Evolutionary conservation across 2,113 vertebrate genomes (phyloP), one percentile per base, ranked within the genome.

Genomic region (Microtus richardsoni): DNA sequence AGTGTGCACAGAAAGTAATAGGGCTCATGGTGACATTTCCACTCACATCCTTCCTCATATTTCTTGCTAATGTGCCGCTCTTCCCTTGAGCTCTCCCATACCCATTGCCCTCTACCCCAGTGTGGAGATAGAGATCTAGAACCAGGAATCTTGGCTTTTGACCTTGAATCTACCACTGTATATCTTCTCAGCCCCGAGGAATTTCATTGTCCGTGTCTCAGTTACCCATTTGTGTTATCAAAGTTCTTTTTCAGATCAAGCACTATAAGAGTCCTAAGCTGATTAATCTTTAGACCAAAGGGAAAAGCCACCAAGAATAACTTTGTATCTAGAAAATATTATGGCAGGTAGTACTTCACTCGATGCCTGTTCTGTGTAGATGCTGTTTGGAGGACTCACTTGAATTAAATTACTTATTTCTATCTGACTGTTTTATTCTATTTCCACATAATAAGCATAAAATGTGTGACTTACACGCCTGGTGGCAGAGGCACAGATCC

Each of bases 191-290:
- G 49, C 36, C 77, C 78, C 78, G 39, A n/a, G 66, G 30, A 94
- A 28, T n/a, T 89, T 54, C 60, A 4, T 52, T 58, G 10, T 77
- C 70, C 39, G 8, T 68, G 30, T 41, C 85, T 92, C 71, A n/a
- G 36, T 49, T 79, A 68, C 22, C 64, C 9, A 68, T 47, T 19
- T 52, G 4, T 86, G 80, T 96, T 49, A 88, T 68, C 30, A 89
- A 79, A 41, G 30, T 88, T 85, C 62, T 58, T 95, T 95, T 96
- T 91, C 47, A 87, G 36, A 74, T 89, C 44, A 83, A 70, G 89
- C 16, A 47, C 64, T 78, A 47, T 62, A 80, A 58, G 24, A 71
- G 22, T 82, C 60, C 80, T 77, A 39, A 95, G 92, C 82, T 26
- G 77, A 68, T 13, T 91, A 6, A 64, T 47, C 11, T 71, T 44